Evolutionary conservation across 2,113 vertebrate species (phyloP).

Genomic region (Tricholaema leucomelas): DNA sequence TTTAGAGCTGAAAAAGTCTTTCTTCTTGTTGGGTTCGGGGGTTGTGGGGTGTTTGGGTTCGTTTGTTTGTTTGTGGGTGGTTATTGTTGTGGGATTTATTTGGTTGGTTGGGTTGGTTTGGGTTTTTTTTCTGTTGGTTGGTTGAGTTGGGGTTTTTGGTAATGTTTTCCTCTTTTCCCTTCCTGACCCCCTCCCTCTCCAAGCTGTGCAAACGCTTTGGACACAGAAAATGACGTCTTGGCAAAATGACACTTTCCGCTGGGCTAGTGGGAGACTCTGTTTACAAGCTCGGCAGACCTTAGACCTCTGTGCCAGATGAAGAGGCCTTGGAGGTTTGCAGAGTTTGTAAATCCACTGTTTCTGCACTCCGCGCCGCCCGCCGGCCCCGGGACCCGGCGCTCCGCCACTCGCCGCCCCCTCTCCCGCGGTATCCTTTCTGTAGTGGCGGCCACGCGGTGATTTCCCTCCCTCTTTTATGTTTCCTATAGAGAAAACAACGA

Average conservation of each 20-base stretch:
- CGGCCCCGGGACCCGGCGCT: not conserved
- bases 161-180: not conserved
- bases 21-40: too few relatives aligned
- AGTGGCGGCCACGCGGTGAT: constrained; percentile 18
- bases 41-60: too few relatives aligned
- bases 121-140: too few relatives aligned
- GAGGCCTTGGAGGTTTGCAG: constrained; percentile 11
- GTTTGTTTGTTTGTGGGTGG: not conserved
- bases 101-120: too few relatives aligned
- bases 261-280: constrained; percentile 34
- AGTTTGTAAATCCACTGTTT: not conserved
- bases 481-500: constrained; percentile 95
- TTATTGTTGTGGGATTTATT: too few relatives aligned
- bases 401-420: not conserved
- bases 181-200: not conserved
- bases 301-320: constrained; percentile 23
- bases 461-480: constrained; percentile 58
- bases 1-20: not conserved
- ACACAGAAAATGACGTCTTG: constrained; percentile 18
- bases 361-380: not conserved
- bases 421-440: not conserved
- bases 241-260: constrained; percentile 8
- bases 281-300: constrained; percentile 45
- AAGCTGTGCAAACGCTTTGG: not conserved
- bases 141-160: too few relatives aligned